Conservation (phyloP, 2,888 invertebrate species). For the Toxonevra muliebris region DNA sequence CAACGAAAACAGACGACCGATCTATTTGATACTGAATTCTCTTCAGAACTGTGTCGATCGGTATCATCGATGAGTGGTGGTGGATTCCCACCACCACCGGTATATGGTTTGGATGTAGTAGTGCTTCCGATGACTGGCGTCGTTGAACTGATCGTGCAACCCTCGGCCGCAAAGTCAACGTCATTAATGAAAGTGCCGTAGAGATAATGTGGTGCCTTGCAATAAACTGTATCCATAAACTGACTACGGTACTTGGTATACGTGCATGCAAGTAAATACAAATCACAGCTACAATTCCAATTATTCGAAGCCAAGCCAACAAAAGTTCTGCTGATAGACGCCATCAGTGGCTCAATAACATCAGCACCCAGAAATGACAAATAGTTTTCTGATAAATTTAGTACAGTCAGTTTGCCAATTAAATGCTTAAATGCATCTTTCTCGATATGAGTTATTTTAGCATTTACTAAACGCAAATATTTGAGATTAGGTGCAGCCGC, state of each 20-base stretch:
- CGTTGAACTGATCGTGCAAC: slow-evolving; percentile 26
- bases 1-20: slow-evolving; percentile 32
- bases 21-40: not conserved
- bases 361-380: slow-evolving; percentile 44
- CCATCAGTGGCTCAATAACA: slow-evolving; percentile 40
- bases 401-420: slow-evolving; percentile 39
- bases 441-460: slow-evolving; percentile 48
- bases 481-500: slow-evolving; percentile 47
- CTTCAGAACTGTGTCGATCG: not conserved
- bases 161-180: slow-evolving; percentile 32
- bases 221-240: slow-evolving; percentile 52
- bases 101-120: not conserved
- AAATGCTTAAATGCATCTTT: slow-evolving; percentile 51
- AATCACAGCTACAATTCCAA: slow-evolving; percentile 53
- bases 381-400: slow-evolving; percentile 54
- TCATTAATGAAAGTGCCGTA: slow-evolving; percentile 48
- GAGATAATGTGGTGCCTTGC: slow-evolving; percentile 46
- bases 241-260: slow-evolving; percentile 39
- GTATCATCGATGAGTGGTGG: not conserved
- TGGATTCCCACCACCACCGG: not conserved
- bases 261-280: slow-evolving; percentile 42
- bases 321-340: slow-evolving; percentile 18
- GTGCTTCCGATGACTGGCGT: slow-evolving; percentile 10
- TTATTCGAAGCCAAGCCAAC: slow-evolving; percentile 51
- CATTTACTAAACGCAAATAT: slow-evolving; percentile 46